Conservation (phyloP, 2,113 vertebrate genomes). For the Gobius niger region DNA sequence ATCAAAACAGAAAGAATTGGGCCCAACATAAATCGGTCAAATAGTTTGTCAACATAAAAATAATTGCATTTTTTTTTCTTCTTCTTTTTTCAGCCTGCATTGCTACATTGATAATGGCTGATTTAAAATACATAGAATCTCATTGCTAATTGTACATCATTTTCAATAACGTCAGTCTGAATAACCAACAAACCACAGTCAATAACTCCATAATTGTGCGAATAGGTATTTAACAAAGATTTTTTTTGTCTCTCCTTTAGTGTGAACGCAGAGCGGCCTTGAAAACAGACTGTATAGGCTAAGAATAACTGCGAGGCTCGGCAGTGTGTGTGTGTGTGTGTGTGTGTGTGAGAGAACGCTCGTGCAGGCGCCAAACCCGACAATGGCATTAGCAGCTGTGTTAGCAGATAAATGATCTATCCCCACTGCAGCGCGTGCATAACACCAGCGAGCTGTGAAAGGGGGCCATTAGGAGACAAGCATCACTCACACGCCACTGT, state of each 20-base stretch:
- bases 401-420: conserved; percentile 9
- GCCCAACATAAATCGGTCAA: too few species aligned
- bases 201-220: too few species aligned
- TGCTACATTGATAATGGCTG: too few species aligned
- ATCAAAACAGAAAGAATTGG: too few species aligned
- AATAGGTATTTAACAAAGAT: not conserved
- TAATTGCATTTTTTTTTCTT: too few species aligned
- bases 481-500: conserved; percentile 1
- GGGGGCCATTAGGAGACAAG: conserved; percentile 2
- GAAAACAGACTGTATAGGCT: not conserved
- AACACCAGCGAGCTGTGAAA: not conserved
- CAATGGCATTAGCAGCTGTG: conserved; percentile 4
- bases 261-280: not conserved
- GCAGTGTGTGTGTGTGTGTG: not conserved
- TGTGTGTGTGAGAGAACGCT: not conserved
- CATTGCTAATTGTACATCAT: too few species aligned
- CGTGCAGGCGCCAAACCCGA: not conserved
- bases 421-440: not conserved
- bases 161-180: too few species aligned
- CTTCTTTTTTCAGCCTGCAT: too few species aligned
- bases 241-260: too few species aligned
- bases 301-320: not conserved
- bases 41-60: too few species aligned
- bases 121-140: too few species aligned
- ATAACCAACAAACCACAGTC: too few species aligned